These are phyloP conservation scores for Ypsolopha sequella DNA, from an alignment of 2,888 invertebrate species.

Conservation along the genomic window DNA sequence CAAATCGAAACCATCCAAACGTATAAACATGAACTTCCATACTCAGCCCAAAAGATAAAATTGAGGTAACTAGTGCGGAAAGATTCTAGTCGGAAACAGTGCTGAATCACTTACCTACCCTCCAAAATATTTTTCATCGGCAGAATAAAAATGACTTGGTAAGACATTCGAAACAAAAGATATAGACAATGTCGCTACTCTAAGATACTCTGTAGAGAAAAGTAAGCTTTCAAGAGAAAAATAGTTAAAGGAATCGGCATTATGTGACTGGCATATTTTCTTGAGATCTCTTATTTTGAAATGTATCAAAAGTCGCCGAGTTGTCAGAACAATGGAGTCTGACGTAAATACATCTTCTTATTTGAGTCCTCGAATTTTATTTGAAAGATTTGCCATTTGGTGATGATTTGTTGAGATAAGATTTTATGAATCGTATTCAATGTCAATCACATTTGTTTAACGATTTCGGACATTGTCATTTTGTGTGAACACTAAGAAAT, in stretches of 20 bases:
- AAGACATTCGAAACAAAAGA: conserved; percentile 32
- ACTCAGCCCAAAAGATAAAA: conserved; percentile 44
- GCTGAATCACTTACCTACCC: conserved; percentile 37
- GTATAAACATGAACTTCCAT: conserved; percentile 49
- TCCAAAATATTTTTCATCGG: conserved; percentile 24
- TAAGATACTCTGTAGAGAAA: conserved; percentile 23
- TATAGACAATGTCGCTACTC: conserved; percentile 23
- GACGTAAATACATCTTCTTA: conserved; percentile 24
- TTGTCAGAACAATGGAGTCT: conserved; percentile 30
- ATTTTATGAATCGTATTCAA: conserved; percentile 34
- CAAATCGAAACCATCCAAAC: conserved; percentile 42
- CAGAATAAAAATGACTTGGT: conserved; percentile 26
- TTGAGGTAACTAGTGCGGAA: conserved; percentile 40
- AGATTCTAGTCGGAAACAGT: conserved; percentile 23
- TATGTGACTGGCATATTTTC: conserved; percentile 27
- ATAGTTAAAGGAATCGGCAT: conserved; percentile 25
- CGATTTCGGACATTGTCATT: conserved; percentile 10
- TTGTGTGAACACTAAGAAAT: conserved; percentile 6
- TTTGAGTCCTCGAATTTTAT: conserved; percentile 13
- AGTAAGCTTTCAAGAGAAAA: conserved; percentile 16
- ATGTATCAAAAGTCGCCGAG: conserved; percentile 36
- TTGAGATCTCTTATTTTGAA: conserved; percentile 27
- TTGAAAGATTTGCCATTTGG: conserved; percentile 26
- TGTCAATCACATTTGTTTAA: conserved; percentile 19
- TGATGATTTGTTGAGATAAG: conserved; percentile 28